phyloP scores from a whole-genome alignment of 2,797 vertebrate genomes.

The Mormyrops attenuatus region DNA sequence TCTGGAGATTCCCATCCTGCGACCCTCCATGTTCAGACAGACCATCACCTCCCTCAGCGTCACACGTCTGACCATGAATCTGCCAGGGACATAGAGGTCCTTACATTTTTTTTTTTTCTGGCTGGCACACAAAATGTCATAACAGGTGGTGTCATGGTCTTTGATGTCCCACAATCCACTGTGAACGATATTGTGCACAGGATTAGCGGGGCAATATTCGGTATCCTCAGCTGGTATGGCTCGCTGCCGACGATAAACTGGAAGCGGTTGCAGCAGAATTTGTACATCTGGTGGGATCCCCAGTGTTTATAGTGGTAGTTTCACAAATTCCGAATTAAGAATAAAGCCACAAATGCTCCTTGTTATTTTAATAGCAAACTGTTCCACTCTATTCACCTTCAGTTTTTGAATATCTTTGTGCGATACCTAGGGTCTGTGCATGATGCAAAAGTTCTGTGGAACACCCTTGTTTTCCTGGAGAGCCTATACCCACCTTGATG shows the following conservation, averaged over 20 bases:
- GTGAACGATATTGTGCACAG: neutral
- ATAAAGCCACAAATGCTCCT: neutral
- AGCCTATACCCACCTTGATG: neutral
- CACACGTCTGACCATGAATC: neutral
- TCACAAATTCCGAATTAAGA: neutral
- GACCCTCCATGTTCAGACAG: neutral
- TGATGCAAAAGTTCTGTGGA: neutral
- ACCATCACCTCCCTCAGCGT: neutral
- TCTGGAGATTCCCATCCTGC: neutral
- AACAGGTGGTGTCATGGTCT: neutral
- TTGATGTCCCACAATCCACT: neutral
- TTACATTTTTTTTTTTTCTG: neutral
- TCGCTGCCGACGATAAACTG: no score
- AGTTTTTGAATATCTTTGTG: neutral
- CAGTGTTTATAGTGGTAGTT: neutral
- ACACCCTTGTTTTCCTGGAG: neutral
- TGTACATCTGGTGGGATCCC: neutral
- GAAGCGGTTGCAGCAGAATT: neutral
- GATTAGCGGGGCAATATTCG: neutral
- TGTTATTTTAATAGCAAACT: neutral
- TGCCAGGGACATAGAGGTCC: neutral
- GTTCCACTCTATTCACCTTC: neutral
- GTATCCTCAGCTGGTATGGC: neutral
- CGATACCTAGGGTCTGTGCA: neutral
- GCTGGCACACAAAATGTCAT: neutral